Evolutionary conservation across 2,888 invertebrate genomes (phyloP).

Genomic region (Ichneumoninae sp.): DNA sequence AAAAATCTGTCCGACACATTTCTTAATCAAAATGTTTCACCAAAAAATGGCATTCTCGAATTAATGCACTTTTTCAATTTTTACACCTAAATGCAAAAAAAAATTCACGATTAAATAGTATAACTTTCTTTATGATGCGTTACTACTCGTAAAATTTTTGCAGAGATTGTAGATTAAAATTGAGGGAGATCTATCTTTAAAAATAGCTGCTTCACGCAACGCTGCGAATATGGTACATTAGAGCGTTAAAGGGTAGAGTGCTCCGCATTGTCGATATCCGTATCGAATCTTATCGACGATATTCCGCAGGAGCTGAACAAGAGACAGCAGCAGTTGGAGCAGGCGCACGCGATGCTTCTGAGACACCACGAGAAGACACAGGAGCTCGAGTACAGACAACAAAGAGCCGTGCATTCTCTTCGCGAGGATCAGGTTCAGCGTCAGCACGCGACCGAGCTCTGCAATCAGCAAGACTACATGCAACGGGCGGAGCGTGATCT

Average conservation of each 20-base stretch:
- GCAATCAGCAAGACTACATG: conserved; percentile 98
- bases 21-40: background rate
- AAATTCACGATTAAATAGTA: background rate
- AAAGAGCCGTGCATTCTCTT: conserved; percentile 96
- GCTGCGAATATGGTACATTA: background rate
- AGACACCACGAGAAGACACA: conserved; percentile 99
- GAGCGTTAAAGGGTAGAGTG: background rate
- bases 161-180: background rate
- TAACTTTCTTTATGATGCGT: background rate
- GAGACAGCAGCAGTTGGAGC: conserved; percentile 97
- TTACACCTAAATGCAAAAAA: background rate
- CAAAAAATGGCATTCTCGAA: background rate
- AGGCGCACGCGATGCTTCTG: conserved; percentile 96
- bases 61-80: background rate
- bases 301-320: conserved; percentile 94
- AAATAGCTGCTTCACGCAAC: background rate
- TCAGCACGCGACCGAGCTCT: conserved; percentile 97
- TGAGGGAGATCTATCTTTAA: background rate
- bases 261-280: background rate
- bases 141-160: background rate
- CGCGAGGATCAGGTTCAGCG: conserved; percentile 94
- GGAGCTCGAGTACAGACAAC: conserved; percentile 97
- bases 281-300: background rate
- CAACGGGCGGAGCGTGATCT: conserved; percentile 96
- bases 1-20: background rate